phyloP scores from a whole-genome alignment of 2,888 invertebrate species.

The Cryptosula pallasiana region DNA sequence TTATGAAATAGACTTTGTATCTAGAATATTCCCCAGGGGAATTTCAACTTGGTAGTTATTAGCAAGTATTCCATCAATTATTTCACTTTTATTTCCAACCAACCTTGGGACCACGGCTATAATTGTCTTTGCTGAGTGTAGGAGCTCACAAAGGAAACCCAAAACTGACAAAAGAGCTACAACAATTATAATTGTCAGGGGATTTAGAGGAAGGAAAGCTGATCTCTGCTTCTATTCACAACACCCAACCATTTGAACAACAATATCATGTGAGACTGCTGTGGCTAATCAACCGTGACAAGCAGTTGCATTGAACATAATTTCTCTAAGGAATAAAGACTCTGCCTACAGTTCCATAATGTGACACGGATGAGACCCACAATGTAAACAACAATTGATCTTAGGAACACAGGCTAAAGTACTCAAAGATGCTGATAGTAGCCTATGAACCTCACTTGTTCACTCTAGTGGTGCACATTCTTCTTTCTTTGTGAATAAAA shows the following conservation, averaged over 20 bases:
- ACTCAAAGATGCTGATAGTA: too few species aligned
- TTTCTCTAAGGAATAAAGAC: not conserved
- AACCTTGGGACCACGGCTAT: not conserved
- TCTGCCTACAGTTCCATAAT: not conserved
- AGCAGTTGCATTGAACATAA: not conserved
- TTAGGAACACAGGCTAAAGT: not conserved
- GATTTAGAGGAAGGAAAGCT: slow-evolving; percentile 17
- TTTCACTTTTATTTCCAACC: slow-evolving; percentile 1
- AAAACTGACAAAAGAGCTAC: slow-evolving; percentile 11
- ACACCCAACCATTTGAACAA: slow-evolving; percentile 10
- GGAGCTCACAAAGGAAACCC: slow-evolving; percentile 12
- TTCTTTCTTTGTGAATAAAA: too few species aligned
- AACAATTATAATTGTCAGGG: not conserved
- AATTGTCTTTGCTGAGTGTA: slow-evolving; percentile 7
- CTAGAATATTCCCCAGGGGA: not conserved
- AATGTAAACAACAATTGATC: not conserved
- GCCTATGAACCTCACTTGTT: too few species aligned
- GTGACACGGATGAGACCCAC: not conserved
- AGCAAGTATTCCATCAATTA: slow-evolving; percentile 7
- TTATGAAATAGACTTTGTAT: not conserved
- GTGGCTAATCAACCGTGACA: slow-evolving; percentile 2
- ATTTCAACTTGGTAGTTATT: not conserved
- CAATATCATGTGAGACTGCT: not conserved
- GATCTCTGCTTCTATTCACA: not conserved
- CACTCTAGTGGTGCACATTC: too few species aligned